Conservation (phyloP, 2,888 invertebrate species). For the Platypus cylindrus region DNA sequence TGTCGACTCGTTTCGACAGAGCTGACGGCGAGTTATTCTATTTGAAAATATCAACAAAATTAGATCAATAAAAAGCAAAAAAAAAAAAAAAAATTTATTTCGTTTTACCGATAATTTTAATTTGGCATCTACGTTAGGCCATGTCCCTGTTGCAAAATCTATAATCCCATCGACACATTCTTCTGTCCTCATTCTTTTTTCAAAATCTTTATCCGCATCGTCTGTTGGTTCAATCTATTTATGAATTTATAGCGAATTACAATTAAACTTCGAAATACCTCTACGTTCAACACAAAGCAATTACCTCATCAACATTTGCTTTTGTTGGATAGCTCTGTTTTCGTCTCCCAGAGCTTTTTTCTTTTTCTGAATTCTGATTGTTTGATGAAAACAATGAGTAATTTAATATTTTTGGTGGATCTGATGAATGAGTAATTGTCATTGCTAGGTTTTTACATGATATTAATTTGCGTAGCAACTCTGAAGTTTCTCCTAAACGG, state of each 20-base stretch:
- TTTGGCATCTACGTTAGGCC: too few species aligned
- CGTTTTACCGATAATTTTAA: neutral
- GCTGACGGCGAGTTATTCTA: slow-evolving; percentile 14
- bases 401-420: slow-evolving; percentile 25
- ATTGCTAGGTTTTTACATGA: slow-evolving; percentile 59
- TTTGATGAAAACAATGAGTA: slow-evolving; percentile 20
- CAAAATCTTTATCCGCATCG: too few species aligned
- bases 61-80: neutral
- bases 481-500: slow-evolving; percentile 59
- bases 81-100: neutral
- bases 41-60: neutral
- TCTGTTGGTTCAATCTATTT: too few species aligned
- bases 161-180: neutral
- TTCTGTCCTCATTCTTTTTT: too few species aligned
- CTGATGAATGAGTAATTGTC: slow-evolving; percentile 46
- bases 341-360: slow-evolving; percentile 49
- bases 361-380: slow-evolving; percentile 15
- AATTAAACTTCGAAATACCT: too few species aligned
- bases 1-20: slow-evolving; percentile 54
- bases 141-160: too few species aligned
- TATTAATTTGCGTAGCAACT: slow-evolving; percentile 60
- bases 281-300: too few species aligned
- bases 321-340: slow-evolving; percentile 73
- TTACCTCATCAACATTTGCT: slow-evolving; percentile 30
- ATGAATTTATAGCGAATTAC: too few species aligned